Evolutionary conservation across 2,113 vertebrate genomes (phyloP).

Genomic region (Calyptommatus sinebrachiatus): DNA sequence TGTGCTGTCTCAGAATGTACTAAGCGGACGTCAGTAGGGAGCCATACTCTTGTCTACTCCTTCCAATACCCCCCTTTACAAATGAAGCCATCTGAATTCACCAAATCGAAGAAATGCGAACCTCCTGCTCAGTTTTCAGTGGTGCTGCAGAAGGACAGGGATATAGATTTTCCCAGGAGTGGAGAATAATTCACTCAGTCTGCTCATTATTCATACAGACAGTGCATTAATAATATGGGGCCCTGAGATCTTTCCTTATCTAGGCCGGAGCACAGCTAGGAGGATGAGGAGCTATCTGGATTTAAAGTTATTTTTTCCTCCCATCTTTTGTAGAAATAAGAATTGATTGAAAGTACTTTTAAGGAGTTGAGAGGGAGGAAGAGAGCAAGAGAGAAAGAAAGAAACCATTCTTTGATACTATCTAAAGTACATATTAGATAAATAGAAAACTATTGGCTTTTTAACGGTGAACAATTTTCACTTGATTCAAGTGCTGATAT

Average conservation of each 20-base stretch:
- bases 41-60: constrained; percentile 15
- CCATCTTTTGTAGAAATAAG: constrained; percentile 59
- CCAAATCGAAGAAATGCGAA: constrained; percentile 48
- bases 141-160: constrained; percentile 63
- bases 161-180: constrained; percentile 78
- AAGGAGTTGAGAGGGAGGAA: constrained; percentile 14
- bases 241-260: constrained; percentile 81
- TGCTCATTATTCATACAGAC: constrained; percentile 84
- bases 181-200: constrained; percentile 76
- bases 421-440: constrained; percentile 63
- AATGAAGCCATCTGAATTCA: constrained; percentile 68
- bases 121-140: constrained; percentile 55
- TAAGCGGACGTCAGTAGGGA: constrained; percentile 33
- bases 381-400: not conserved
- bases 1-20: constrained; percentile 22
- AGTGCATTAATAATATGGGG: constrained; percentile 85
- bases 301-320: constrained; percentile 73
- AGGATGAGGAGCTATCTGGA: constrained; percentile 73
- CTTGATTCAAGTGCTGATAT: constrained; percentile 62
- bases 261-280: constrained; percentile 72
- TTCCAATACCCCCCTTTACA: constrained; percentile 30
- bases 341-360: constrained; percentile 70
- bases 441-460: constrained; percentile 65
- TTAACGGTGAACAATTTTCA: constrained; percentile 47
- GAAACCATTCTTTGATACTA: constrained; percentile 57